Conservation (phyloP, 2,888 invertebrate species). For the Anthoptus insignis region DNA sequence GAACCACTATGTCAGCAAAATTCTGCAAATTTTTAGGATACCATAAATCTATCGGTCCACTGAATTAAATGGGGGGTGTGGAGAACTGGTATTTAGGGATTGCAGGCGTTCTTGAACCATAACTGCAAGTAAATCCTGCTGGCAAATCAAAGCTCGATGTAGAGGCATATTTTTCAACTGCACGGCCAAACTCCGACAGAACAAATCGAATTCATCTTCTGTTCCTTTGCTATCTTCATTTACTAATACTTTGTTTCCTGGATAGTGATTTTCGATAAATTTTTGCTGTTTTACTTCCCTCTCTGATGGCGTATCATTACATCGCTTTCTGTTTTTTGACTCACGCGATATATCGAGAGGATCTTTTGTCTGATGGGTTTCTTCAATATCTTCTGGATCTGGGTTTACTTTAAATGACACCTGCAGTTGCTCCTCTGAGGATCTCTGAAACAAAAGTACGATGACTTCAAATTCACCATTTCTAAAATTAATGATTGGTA, state of each 20-base stretch:
- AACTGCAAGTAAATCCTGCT: background rate
- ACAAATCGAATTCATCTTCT: conserved; percentile 5
- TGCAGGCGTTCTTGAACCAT: conserved; percentile 6
- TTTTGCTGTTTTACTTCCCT: conserved; percentile 1
- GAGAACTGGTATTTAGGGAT: background rate
- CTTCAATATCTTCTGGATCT: background rate
- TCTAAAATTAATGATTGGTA: too few species aligned
- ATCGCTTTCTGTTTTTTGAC: background rate
- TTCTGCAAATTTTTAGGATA: too few species aligned
- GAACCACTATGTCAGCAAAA: too few species aligned
- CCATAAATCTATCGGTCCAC: background rate
- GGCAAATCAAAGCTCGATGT: conserved; percentile 10
- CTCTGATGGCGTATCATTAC: background rate
- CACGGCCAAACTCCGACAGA: conserved; percentile 1
- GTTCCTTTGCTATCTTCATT: conserved; percentile 2
- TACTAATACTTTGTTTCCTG: background rate
- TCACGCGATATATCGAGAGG: background rate
- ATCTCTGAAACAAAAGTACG: background rate
- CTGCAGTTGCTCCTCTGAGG: conserved; percentile 2
- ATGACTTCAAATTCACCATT: background rate
- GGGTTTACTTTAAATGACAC: background rate
- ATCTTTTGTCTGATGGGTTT: background rate
- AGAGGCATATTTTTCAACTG: conserved; percentile 9
- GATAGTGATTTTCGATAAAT: background rate
- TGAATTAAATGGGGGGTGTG: background rate